Evolutionary conservation across 2,113 vertebrate species (phyloP).

Genomic region (Cyanoramphus novaezelandiae): DNA sequence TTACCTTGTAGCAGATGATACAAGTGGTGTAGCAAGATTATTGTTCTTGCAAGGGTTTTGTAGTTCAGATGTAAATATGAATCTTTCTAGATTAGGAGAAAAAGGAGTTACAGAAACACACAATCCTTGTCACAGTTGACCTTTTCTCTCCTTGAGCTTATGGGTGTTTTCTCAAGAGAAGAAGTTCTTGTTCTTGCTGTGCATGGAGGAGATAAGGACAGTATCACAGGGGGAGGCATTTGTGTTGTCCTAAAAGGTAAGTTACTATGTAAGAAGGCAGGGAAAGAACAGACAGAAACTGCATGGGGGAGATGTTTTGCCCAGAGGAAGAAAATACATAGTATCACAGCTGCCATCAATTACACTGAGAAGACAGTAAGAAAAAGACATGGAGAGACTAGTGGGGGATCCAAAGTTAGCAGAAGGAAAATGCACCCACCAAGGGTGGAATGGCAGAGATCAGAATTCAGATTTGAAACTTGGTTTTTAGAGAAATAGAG

Average conservation of each 20-base stretch:
- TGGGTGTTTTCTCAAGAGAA: slow-evolving; percentile 10
- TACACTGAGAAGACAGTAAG: neutral
- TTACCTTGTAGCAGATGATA: neutral
- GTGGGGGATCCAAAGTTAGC: neutral
- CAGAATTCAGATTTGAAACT: neutral
- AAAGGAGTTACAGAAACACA: neutral
- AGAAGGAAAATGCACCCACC: neutral
- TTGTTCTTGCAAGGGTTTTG: neutral
- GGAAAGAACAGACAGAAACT: slow-evolving; percentile 4
- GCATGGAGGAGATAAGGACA: neutral
- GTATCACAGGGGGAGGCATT: neutral
- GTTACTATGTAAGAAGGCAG: neutral
- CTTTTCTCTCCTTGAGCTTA: neutral
- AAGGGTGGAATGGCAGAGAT: neutral
- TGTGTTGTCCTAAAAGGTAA: neutral
- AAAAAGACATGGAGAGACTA: neutral
- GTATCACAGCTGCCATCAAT: neutral
- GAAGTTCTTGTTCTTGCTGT: slow-evolving; percentile 46
- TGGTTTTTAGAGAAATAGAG: neutral
- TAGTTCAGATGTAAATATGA: neutral
- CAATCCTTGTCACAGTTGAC: neutral
- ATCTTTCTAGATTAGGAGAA: neutral
- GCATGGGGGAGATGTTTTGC: neutral
- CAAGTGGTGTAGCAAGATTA: neutral
- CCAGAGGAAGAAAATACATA: neutral